Percentiles rank a stretch among this genome's conserved stretches.
These are phyloP conservation scores for Paramuricea clavata DNA, from an alignment of 92 coral and sea anemone genomes.

Conservation along the genomic window DNA sequence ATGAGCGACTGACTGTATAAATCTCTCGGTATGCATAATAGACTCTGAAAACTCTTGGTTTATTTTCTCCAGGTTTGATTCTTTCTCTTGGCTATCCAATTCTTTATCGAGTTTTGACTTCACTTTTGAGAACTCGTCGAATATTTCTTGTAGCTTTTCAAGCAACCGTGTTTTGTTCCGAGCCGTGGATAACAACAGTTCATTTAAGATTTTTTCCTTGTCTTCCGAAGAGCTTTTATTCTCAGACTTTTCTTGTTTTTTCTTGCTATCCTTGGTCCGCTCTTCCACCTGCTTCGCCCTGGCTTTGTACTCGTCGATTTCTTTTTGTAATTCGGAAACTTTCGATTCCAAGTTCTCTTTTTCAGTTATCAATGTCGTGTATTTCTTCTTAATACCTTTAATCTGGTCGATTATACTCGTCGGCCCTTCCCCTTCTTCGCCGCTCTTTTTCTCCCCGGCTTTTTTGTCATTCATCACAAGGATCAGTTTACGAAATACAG, in stretches of 20 bases:
- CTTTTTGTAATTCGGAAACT: conserved; percentile 78
- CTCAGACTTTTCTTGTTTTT: neutral
- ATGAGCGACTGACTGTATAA: conserved; percentile 44
- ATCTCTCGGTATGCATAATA: conserved; percentile 33
- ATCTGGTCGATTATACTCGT: conserved; percentile 37
- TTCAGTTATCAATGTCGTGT: conserved; percentile 68
- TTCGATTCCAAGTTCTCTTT: conserved; percentile 72
- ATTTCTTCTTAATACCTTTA: conserved; percentile 27
- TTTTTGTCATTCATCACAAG: conserved; percentile 43
- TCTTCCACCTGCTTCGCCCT: conserved; percentile 72
- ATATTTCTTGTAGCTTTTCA: conserved; percentile 27
- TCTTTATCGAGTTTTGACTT: conserved; percentile 38
- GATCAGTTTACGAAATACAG: conserved; percentile 37
- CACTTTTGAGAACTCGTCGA: conserved; percentile 26
- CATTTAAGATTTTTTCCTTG: conserved; percentile 34
- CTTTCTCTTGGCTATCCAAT: neutral
- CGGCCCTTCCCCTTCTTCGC: conserved; percentile 35
- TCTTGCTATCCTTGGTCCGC: conserved; percentile 10
- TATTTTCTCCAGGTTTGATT: neutral
- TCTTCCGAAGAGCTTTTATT: neutral
- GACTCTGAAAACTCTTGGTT: conserved; percentile 31
- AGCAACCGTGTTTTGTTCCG: conserved; percentile 37
- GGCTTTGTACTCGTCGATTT: conserved; percentile 78
- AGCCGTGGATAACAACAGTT: conserved; percentile 32
- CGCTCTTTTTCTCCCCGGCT: conserved; percentile 11